Evolutionary conservation across 2,113 vertebrate species (phyloP), one percentile per base, ranked within the genome.

Genomic region (Porphyrio hochstetteri): DNA sequence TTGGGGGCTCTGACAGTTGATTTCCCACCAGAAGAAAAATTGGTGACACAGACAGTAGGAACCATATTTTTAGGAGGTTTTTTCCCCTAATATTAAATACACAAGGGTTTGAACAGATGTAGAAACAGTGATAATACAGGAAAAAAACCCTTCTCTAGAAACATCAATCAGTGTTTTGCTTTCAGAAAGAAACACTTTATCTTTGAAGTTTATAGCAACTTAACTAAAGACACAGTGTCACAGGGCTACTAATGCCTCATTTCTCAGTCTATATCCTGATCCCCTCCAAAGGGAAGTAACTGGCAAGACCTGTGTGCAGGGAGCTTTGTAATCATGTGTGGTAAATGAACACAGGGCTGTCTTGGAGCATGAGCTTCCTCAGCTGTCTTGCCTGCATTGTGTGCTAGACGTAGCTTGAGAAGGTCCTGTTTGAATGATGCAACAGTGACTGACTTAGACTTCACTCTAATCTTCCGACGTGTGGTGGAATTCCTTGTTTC

Each of bases 21-120:
- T 96, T 95, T 95, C 69, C 72, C 69, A 33, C 36, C 72, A 72
- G 77, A 92, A 93, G 82, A 68, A 88, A 88, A 93, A 92, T 42
- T 53, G 65, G 69, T 93, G 72, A 71, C 57, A 86, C 7, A 38
- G 69, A 69, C 69, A 38, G 44, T 63, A 78, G 48, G 64, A 90
- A 86, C 75, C 10, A 53, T 74, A 46, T 35, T 72, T 82, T 82
- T 18, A 86, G 46, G 57, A 83, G 53, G 25, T 27, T 50, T 68
- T 50, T 40, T 44, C 60, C 44, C 44, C 44, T 68, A 20, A 2
- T 88, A 72, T 88, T 84, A 79, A 93, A 72, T 89, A 69, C 20
- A 27, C 20, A 36, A 72, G 36, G 20, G 61, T 88, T 90, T 91
- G 83, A 72, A 55, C 57, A 91, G 77, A 64, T 81, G 19, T 88